Percentiles rank a stretch among this genome's conserved stretches.
Conservation (phyloP, 2,113 vertebrate genomes). For the Zootoca vivipara region DNA sequence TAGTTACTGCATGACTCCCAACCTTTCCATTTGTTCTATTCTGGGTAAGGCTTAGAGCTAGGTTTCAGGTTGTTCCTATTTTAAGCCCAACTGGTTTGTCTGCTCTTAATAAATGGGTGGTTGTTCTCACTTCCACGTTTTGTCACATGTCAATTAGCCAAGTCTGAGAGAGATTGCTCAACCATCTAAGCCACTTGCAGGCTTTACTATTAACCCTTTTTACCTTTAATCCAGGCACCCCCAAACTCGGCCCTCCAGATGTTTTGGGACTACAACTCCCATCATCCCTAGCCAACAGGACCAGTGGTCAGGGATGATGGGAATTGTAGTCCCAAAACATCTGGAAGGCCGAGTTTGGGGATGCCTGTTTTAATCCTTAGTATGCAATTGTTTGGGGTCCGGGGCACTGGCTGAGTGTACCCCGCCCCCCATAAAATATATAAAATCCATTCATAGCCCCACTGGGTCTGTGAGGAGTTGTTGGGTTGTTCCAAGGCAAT, state of each 20-base stretch:
- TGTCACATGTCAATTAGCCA: neutral
- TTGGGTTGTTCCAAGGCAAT: too few species aligned
- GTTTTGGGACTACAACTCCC: too few species aligned
- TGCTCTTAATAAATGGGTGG: neutral
- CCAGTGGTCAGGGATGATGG: too few species aligned
- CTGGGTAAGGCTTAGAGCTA: neutral
- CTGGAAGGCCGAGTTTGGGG: too few species aligned
- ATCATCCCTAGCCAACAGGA: too few species aligned
- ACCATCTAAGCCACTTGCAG: neutral
- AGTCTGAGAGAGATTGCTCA: neutral
- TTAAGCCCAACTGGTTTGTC: neutral
- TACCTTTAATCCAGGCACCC: slow-evolving; percentile 11
- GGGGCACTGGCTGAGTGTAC: neutral
- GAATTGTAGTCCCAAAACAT: too few species aligned
- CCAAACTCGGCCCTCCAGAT: too few species aligned
- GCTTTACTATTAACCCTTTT: neutral
- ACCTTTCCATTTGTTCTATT: neutral
- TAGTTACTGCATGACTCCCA: neutral
- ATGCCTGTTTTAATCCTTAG: neutral
- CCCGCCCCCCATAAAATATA: neutral
- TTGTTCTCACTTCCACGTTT: neutral
- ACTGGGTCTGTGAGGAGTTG: neutral
- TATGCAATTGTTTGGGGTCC: neutral
- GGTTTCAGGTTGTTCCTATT: neutral
- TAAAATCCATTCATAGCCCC: neutral